Evolutionary conservation across 2,797 vertebrate genomes (phyloP), one percentile per base, ranked within the genome.

Genomic region (Coregonus suidteri): DNA sequence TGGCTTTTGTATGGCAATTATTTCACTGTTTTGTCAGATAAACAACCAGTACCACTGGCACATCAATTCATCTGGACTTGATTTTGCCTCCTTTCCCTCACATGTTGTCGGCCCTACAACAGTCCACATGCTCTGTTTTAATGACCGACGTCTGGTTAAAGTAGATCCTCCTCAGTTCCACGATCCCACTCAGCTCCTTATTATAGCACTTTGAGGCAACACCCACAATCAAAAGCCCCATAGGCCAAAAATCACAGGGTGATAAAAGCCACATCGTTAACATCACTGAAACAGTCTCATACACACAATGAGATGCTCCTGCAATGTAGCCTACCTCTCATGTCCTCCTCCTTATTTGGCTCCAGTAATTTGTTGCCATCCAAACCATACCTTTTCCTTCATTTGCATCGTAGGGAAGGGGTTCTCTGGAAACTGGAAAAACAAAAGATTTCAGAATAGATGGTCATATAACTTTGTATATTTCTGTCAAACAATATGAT

Each of bases 351-450:
- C 71, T 90, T 83, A 69, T 91, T 91, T 73, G 92, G 93, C 84
- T 94, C 91, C 82, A 94, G 89, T 56, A 94, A 84, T 80, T 94
- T 94, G 86, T 92, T 92, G 2, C 93, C 92, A 25, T 94, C 92
- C 86, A 94, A 77, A 47, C 91, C 93, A 5, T 94, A 93, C 14
- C 92, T 90, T 75, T 93, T 94, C 84, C 92, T 92, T 92, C 93
- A 94, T 82, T 94, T 94, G 7, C 92, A 88, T 59, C 91, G 88
- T 68, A 93, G 86, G 62, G 93, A 93, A 0, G 93, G 90, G 2
- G 91, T 94, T 73, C 92, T 92, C 88, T 93, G 92, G 70, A 94
- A 92, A 86, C 93, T 94, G 0, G 85, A 4, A 25, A 81, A 71
- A 20, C 16, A 65, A 47, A n/a, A 11, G 5, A 51, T n/a, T 4